Conservation (phyloP, 2,113 vertebrate species). For the Anolis carolinensis region DNA sequence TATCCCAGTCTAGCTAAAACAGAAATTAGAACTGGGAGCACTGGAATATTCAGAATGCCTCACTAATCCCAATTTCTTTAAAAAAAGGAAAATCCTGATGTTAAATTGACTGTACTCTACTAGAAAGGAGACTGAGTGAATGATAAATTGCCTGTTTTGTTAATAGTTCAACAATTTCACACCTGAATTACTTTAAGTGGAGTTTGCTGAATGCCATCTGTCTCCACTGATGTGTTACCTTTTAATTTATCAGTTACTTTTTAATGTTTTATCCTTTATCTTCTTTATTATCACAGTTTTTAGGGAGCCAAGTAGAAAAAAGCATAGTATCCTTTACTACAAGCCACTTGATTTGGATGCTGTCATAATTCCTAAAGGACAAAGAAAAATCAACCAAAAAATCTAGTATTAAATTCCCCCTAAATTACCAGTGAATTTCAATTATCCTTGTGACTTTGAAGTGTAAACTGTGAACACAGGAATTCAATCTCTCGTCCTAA, state of each 20-base stretch:
- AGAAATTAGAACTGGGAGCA: neutral
- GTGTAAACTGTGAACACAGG: neutral
- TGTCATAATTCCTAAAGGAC: neutral
- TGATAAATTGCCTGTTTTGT: neutral
- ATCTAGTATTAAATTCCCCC: neutral
- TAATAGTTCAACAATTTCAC: constrained; percentile 1
- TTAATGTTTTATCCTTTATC: neutral
- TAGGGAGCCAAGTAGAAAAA: neutral
- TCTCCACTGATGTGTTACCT: neutral
- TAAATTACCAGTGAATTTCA: neutral
- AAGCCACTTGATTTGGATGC: neutral
- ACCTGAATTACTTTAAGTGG: neutral
- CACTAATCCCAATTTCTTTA: neutral
- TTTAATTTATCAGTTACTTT: neutral
- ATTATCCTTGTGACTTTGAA: neutral
- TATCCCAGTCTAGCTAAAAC: neutral
- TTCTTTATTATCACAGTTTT: neutral
- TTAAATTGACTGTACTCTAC: neutral
- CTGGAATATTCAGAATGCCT: neutral
- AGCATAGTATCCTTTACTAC: neutral
- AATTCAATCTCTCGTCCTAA: no score
- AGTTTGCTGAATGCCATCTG: neutral
- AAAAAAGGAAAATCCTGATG: neutral
- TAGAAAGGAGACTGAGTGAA: neutral
- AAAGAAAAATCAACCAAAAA: neutral